Evolutionary conservation across 2,797 vertebrate genomes (phyloP), one percentile per base, ranked within the genome.

Genomic region (Valencia hispanica): DNA sequence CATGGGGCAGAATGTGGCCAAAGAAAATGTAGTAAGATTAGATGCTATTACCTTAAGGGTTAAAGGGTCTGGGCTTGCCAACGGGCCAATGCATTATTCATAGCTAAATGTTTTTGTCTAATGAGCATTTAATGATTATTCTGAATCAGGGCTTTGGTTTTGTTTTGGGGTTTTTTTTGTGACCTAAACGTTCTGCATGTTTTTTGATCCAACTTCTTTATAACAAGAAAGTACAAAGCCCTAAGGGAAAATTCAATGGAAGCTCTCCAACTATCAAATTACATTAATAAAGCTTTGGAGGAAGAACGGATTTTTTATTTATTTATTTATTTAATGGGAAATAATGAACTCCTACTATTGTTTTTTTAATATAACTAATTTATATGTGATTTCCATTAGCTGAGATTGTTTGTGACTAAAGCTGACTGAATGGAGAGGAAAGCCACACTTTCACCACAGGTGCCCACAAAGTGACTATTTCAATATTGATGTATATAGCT

Each of bases 81-180:
- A 68, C 61, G 88, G 93, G 87, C 78, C 86, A 88, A 94, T 94
- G 53, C 87, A 93, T 94, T 84, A 92, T 94, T 93, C 90, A 94
- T 88, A 83, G 82, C 55, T 87, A 88, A 92, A 91, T 91, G 88
- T 63, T 82, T 88, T 80, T 84, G 79, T 89, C 74, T 92, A 90
- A 87, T 89, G 88, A 90, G 84, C 85, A 86, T 92, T 92, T 92
- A 90, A 88, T 91, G 70, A 93, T 94, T 93, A 88, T 92, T 93
- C 87, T 90, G 92, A 89, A 88, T 91, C 89, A 91, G 66, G 82
- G 88, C 77, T 79, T 87, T 43, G 4, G 80, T n/a, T n/a, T n/a
- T n/a, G 79, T 53, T 78, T 89, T 88, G 82, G 81, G 78, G 25
- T n/a, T n/a, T n/a, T n/a, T n/a, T n/a, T n/a, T n/a, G n/a, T 65